Conservation (phyloP, 2,888 invertebrate genomes). For the Epinotia brunnichana region DNA sequence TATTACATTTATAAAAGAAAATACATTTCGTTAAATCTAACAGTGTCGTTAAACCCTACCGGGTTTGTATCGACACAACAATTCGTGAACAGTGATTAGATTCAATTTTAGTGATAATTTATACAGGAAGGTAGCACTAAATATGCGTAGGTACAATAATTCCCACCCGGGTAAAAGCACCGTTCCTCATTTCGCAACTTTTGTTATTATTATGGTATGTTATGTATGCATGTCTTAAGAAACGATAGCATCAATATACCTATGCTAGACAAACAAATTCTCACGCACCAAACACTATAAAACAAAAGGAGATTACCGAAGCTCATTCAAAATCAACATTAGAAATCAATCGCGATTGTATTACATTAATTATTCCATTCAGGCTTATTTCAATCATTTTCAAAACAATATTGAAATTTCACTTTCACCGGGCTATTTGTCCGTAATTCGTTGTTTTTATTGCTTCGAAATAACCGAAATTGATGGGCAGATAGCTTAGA, state of each 20-base stretch:
- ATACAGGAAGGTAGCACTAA: no score
- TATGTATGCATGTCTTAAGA: background rate
- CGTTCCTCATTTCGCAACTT: no score
- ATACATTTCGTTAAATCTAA: no score
- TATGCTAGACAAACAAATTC: background rate
- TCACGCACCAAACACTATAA: conserved; percentile 2
- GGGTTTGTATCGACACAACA: no score
- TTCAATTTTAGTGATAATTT: no score
- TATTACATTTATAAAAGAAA: no score
- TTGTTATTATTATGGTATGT: background rate
- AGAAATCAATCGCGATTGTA: conserved; percentile 65
- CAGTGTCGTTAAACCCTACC: no score
- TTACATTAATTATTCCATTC: conserved; percentile 73
- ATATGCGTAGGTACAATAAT: no score
- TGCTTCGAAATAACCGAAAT: conserved; percentile 69
- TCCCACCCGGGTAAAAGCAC: no score
- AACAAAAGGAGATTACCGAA: conserved; percentile 21
- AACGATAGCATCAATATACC: conserved; percentile 1
- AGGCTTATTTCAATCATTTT: conserved; percentile 61
- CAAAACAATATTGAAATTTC: conserved; percentile 73
- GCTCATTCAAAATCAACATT: conserved; percentile 19
- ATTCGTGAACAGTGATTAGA: no score
- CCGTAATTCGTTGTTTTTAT: conserved; percentile 61
- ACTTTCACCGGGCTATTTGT: conserved; percentile 75
- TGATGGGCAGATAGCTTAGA: conserved; percentile 60